Conservation (phyloP, 2,888 invertebrate species). For the Coleophora flavipennella region DNA sequence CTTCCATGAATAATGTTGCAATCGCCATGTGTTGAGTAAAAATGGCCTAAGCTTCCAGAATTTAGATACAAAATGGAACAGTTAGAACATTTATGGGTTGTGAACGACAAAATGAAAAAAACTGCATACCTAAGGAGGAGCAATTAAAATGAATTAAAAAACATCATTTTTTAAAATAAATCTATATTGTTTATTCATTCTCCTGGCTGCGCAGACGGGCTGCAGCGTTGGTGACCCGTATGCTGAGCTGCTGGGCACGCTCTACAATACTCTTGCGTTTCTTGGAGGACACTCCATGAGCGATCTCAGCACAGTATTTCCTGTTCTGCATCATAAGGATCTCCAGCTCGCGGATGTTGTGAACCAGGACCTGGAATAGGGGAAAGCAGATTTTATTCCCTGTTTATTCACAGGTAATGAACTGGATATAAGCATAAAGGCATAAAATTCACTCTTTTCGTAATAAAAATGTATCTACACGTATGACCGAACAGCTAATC, state of each 20-base stretch:
- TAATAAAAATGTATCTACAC: conserved; percentile 43
- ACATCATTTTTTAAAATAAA: background rate
- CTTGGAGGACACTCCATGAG: conserved; percentile 97
- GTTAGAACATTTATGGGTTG: no score
- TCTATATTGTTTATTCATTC: conserved; percentile 84
- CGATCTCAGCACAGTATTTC: conserved; percentile 97
- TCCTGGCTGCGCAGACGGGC: conserved; percentile 98
- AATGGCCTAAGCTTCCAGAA: no score
- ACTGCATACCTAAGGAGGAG: background rate
- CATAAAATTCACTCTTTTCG: no score
- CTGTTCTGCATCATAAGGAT: conserved; percentile 99
- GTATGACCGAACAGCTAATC: conserved; percentile 45
- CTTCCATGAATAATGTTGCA: no score
- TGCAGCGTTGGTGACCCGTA: conserved; percentile 96
- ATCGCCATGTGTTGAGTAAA: no score
- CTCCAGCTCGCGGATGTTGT: conserved; percentile 88
- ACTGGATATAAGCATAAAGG: no score
- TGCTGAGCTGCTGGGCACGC: conserved; percentile 95
- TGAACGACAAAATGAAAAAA: no score
- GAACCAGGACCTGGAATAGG: conserved; percentile 52
- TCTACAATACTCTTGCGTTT: conserved; percentile 97
- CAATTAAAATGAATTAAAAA: conserved; percentile 8
- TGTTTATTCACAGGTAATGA: no score
- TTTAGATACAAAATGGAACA: no score
- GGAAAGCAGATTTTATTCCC: no score